Evolutionary conservation across 2,113 vertebrate species (phyloP).

Genomic region (Peromyscus leucopus): DNA sequence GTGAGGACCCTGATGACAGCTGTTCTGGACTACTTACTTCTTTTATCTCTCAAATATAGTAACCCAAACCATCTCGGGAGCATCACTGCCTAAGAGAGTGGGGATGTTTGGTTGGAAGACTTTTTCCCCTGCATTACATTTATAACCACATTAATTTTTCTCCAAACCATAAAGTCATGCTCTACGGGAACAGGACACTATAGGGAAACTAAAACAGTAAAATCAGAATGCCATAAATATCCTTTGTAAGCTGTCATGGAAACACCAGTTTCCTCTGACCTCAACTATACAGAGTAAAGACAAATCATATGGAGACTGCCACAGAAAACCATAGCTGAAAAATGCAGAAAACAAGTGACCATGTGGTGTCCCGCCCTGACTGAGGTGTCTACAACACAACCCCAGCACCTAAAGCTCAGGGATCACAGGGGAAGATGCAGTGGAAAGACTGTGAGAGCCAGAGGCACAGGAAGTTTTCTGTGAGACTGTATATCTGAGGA

Average conservation of each 20-base stretch:
- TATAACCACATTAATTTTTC: neutral
- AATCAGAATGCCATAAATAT: constrained; percentile 7
- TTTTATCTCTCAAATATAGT: constrained; percentile 36
- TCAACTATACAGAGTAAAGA: constrained; percentile 33
- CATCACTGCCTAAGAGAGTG: neutral
- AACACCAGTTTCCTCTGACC: constrained; percentile 24
- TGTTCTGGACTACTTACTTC: neutral
- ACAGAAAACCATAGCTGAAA: neutral
- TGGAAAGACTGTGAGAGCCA: neutral
- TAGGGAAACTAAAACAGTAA: constrained; percentile 35
- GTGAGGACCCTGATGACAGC: neutral
- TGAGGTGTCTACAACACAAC: neutral
- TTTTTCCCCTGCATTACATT: neutral
- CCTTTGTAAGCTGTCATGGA: constrained; percentile 34
- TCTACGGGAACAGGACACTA: constrained; percentile 15
- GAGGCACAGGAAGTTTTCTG: neutral
- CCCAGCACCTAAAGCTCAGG: neutral
- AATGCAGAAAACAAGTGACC: neutral
- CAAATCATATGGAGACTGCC: neutral
- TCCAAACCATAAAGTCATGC: neutral
- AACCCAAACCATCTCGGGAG: neutral
- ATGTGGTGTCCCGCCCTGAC: neutral
- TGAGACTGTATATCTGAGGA: neutral
- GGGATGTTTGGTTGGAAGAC: neutral
- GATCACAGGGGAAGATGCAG: neutral